These are phyloP conservation scores for Sebastes paucispinis DNA, from an alignment of 2,797 vertebrate genomes.

Conservation along the genomic window DNA sequence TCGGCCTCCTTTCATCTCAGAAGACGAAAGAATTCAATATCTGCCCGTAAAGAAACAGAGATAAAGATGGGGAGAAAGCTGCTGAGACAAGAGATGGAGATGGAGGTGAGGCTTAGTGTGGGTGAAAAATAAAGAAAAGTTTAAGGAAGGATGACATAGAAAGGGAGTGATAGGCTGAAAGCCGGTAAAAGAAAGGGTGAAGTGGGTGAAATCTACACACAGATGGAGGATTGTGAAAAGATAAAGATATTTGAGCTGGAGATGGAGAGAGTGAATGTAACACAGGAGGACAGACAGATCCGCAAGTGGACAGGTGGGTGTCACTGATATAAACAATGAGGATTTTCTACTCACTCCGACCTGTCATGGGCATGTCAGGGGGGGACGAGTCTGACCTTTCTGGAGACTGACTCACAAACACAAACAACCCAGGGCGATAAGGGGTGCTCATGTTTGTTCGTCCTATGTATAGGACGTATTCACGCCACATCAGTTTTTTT, in stretches of 20 bases:
- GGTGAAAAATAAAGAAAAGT: not conserved
- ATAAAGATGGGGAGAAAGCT: not conserved
- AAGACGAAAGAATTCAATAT: conserved; percentile 21
- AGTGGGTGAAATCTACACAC: not conserved
- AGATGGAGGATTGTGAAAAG: not conserved
- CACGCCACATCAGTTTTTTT: not conserved
- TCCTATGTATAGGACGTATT: not conserved
- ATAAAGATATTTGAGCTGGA: not conserved
- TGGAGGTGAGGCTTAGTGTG: not conserved
- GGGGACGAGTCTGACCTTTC: conserved; percentile 4
- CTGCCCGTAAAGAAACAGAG: not conserved
- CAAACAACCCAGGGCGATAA: not conserved
- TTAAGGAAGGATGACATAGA: not conserved
- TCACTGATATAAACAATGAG: not conserved
- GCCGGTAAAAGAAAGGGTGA: not conserved
- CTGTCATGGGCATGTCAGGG: not conserved
- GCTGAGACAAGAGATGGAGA: not conserved
- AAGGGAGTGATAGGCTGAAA: not conserved
- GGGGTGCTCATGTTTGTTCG: not conserved
- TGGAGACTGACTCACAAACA: not conserved
- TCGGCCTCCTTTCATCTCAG: conserved; percentile 27
- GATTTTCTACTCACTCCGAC: not conserved
- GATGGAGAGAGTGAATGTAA: not conserved
- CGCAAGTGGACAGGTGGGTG: not conserved
- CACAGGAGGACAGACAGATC: not conserved